Evolutionary conservation across 2,113 vertebrate genomes (phyloP), one percentile per base, ranked within the genome.

Genomic region (Abramis brama): DNA sequence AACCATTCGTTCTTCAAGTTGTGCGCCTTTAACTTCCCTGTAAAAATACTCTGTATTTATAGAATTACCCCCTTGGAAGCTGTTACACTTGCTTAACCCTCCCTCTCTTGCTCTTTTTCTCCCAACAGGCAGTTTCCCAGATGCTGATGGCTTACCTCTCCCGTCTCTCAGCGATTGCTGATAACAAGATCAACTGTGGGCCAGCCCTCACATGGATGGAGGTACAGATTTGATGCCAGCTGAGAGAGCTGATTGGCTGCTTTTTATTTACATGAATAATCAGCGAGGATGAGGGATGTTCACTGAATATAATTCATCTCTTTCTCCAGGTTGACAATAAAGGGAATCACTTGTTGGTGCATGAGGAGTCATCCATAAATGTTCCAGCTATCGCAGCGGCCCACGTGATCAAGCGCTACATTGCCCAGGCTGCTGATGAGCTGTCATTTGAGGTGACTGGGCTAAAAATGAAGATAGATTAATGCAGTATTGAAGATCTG

Each of bases 191-290:
- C 90, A 99, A 99, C 93, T 99, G 98, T 90, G 98, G 97, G 66
- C 98, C 98, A 21, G 98, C 97, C 45, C 97, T 99, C 91, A 99
- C 98, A 0, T 99, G 98, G 98, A 99, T 99, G 98, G 98, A 99
- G 98, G 98, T 99, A 86, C 79, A 45, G 62, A 25, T 13, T 59
- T 73, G 47, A 39, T 47, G 66, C 52, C 6, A 3, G 70, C 27
- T 75, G 47, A 60, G 25, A 55, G 43, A 50, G 78, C 64, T 84
- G 52, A 78, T 30, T 30, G 45, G 30, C 19, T 0, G 27, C 68
- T 74, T n/a, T 27, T 64, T 47, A 27, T 75, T 75, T 13, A 75
- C n/a, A 25, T 74, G n/a, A 47, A 74, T 55, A 52, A 60, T 85
- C 55, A 23, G 30, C 45, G 33, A 73, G 36, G 23, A 43, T 64